phyloP scores from a whole-genome alignment of 2,888 invertebrate genomes.

The Drosophila paramelanica region DNA sequence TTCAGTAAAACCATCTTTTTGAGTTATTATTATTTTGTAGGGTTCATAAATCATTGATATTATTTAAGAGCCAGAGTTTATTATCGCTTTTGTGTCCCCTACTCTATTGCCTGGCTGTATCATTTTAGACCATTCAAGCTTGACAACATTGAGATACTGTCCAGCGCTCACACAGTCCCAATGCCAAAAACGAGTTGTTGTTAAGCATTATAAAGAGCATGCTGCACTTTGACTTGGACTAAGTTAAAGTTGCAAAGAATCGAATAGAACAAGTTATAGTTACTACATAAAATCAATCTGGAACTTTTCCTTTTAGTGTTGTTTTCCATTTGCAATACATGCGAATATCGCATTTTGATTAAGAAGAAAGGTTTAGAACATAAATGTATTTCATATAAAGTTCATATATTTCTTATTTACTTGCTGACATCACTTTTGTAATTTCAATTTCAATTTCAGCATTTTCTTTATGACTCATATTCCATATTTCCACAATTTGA shows the following conservation, averaged over 20 bases:
- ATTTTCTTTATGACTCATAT: neutral
- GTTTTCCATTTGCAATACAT: neutral
- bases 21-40: neutral
- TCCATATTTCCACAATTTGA: neutral
- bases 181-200: constrained; percentile 15
- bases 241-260: neutral
- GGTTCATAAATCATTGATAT: neutral
- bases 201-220: constrained; percentile 12
- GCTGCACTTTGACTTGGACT: constrained; percentile 7
- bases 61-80: neutral
- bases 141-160: constrained; percentile 1
- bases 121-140: neutral
- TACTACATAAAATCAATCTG: neutral
- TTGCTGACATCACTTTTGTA: neutral
- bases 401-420: neutral
- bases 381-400: neutral
- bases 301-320: neutral
- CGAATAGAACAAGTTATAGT: neutral
- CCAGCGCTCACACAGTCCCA: neutral
- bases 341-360: neutral
- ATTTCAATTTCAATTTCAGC: neutral
- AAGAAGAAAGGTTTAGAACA: neutral
- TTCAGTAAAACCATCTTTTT: neutral
- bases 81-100: neutral
- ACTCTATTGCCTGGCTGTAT: neutral